A percentile compares a stretch with the other conserved stretches of the same genome.
Conservation (phyloP, 2,113 vertebrate genomes). For the Zosterops pallidus region DNA sequence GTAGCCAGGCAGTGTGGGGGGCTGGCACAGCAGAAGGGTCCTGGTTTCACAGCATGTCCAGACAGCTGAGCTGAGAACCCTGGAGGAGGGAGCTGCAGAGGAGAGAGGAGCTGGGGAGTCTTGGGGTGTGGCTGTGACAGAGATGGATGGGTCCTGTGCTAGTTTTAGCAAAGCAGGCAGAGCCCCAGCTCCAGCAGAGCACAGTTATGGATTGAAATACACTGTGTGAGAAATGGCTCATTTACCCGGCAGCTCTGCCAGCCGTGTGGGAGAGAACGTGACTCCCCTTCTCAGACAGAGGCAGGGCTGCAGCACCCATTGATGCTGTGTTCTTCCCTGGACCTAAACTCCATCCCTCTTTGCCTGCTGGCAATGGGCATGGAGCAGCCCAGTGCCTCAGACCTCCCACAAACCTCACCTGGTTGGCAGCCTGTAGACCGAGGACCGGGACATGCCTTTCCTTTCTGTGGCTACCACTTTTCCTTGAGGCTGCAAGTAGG, state of each 20-base stretch:
- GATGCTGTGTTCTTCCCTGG: rapidly evolving
- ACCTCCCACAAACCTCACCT: rapidly evolving
- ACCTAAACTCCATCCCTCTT: not conserved
- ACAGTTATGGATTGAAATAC: not conserved
- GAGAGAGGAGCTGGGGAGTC: not conserved
- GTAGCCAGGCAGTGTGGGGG: rapidly evolving
- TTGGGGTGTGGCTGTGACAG: not conserved
- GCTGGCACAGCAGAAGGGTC: not conserved
- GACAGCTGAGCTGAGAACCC: not conserved
- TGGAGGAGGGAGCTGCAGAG: too few species aligned
- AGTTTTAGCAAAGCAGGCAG: not conserved
- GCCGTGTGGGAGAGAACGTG: not conserved
- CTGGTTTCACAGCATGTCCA: rapidly evolving
- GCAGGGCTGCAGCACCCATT: not conserved
- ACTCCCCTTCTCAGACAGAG: rapidly evolving
- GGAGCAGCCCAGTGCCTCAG: rapidly evolving
- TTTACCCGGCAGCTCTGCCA: not conserved
- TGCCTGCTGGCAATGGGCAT: rapidly evolving
- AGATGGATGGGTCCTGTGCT: not conserved
- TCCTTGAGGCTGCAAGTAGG: not conserved
- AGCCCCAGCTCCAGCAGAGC: not conserved
- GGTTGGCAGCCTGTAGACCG: rapidly evolving
- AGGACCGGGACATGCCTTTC: not conserved
- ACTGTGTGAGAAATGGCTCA: not conserved
- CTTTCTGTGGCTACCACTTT: not conserved